Conservation (phyloP, 2,113 vertebrate genomes). For the Rhinolophus ferrumequinum region DNA sequence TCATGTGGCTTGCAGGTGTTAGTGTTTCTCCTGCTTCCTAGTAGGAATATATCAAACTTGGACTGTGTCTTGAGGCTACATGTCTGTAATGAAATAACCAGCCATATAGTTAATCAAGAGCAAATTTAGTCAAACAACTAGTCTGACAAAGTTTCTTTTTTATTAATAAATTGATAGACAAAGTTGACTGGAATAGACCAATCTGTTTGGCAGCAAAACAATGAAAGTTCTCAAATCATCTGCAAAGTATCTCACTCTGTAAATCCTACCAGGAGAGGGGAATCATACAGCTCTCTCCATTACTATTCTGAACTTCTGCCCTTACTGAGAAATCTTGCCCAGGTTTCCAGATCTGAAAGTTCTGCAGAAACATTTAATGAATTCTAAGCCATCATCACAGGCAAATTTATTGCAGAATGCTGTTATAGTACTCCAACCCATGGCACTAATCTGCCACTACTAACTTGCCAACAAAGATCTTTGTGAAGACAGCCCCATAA, state of each 20-base stretch:
- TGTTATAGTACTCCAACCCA: conserved; percentile 46
- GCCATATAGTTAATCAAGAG: background rate
- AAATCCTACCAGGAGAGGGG: background rate
- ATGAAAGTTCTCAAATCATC: conserved; percentile 22
- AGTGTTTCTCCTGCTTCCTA: conserved; percentile 48
- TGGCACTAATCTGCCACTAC: conserved; percentile 53
- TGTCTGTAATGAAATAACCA: conserved; percentile 46
- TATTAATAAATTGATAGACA: background rate
- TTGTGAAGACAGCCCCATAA: conserved; percentile 48
- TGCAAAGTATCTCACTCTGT: conserved; percentile 40
- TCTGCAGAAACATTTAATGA: conserved; percentile 59
- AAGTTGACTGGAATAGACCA: background rate
- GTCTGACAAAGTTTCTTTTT: conserved; percentile 19
- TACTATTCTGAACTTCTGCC: background rate
- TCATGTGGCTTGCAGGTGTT: conserved; percentile 42
- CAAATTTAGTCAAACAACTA: conserved; percentile 23
- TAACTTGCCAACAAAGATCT: conserved; percentile 65
- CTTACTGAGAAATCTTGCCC: conserved; percentile 35
- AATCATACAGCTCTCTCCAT: conserved; percentile 22
- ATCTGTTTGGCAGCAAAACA: conserved; percentile 19
- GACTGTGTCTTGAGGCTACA: background rate
- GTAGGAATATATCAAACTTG: background rate
- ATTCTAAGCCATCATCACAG: conserved; percentile 59
- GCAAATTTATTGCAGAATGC: conserved; percentile 58
- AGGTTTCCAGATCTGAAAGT: conserved; percentile 60